A percentile compares a stretch with the other conserved stretches of the same genome.
Conservation (phyloP, 2,888 invertebrate species). For the Mechanitis mazaeus region DNA sequence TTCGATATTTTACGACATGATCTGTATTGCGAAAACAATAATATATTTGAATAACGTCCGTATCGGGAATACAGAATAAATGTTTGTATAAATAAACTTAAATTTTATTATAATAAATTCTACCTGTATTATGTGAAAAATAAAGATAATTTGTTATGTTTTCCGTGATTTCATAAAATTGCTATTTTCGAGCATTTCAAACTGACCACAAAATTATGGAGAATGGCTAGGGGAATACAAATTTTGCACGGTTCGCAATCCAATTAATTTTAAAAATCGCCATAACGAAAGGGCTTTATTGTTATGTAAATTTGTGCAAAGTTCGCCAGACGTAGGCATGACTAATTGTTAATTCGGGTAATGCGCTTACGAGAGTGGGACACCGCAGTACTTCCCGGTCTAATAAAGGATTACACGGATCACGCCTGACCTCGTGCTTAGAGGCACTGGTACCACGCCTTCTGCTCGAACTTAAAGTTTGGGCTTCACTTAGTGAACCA, state of each 20-base stretch:
- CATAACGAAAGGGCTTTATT: conserved; percentile 69
- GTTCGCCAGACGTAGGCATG: conserved; percentile 72
- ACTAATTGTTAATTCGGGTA: conserved; percentile 76
- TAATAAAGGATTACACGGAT: conserved; percentile 46
- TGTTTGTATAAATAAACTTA: conserved; percentile 6
- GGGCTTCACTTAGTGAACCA: background rate
- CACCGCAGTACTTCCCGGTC: conserved; percentile 45
- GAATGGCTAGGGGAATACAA: conserved; percentile 44
- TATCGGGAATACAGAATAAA: conserved; percentile 5
- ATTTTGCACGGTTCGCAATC: conserved; percentile 64
- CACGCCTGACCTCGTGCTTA: conserved; percentile 33
- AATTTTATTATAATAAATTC: conserved; percentile 2
- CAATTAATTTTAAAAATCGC: conserved; percentile 76
- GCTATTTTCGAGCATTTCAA: conserved; percentile 28
- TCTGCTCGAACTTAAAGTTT: background rate
- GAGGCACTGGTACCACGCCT: conserved; percentile 27
- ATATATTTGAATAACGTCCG: conserved; percentile 8
- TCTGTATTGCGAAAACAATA: conserved; percentile 5
- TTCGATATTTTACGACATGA: conserved; percentile 6
- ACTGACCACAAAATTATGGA: conserved; percentile 52
- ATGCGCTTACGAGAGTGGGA: conserved; percentile 66
- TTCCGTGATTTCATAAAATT: conserved; percentile 24
- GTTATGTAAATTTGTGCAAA: conserved; percentile 76
- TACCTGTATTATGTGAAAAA: conserved; percentile 7
- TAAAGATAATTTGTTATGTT: conserved; percentile 17